A percentile compares a stretch with the other conserved stretches of the same genome.
These are phyloP conservation scores for Microctenopoma stevenorrisi DNA, from an alignment of 2,797 vertebrate genomes.

Conservation along the genomic window DNA sequence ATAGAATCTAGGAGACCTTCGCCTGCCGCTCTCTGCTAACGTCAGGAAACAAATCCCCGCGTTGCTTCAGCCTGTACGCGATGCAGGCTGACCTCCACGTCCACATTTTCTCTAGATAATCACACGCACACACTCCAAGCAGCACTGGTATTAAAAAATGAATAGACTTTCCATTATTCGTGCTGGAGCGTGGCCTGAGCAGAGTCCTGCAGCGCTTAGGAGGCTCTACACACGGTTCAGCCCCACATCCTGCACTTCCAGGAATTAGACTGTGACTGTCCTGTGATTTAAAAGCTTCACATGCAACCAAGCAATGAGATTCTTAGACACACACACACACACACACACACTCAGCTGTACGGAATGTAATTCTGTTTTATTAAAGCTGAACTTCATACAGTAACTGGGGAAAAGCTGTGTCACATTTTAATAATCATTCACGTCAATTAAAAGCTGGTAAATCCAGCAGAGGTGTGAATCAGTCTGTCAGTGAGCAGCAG, in stretches of 20 bases:
- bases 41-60: no score
- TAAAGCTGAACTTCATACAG: neutral
- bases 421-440: slow-evolving; percentile 3
- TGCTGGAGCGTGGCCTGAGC: slow-evolving; percentile 45
- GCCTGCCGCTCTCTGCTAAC: no score
- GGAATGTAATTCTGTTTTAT: no score
- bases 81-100: slow-evolving; percentile 43
- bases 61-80: neutral
- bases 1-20: no score
- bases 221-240: neutral
- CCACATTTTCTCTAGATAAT: slow-evolving; percentile 52
- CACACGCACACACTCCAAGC: slow-evolving; percentile 28
- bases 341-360: neutral
- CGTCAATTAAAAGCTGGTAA: neutral
- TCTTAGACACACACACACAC: neutral
- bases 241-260: slow-evolving; percentile 5
- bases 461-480: neutral
- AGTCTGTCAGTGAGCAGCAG: neutral
- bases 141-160: slow-evolving; percentile 62
- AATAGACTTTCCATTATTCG: slow-evolving; percentile 71
- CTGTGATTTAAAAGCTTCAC: neutral
- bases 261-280: neutral
- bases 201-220: slow-evolving; percentile 7
- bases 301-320: neutral
- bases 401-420: neutral